Evolutionary conservation across 2,797 vertebrate species (phyloP), one percentile per base, ranked within the genome.

Genomic region (Acestrorhynchus altus): DNA sequence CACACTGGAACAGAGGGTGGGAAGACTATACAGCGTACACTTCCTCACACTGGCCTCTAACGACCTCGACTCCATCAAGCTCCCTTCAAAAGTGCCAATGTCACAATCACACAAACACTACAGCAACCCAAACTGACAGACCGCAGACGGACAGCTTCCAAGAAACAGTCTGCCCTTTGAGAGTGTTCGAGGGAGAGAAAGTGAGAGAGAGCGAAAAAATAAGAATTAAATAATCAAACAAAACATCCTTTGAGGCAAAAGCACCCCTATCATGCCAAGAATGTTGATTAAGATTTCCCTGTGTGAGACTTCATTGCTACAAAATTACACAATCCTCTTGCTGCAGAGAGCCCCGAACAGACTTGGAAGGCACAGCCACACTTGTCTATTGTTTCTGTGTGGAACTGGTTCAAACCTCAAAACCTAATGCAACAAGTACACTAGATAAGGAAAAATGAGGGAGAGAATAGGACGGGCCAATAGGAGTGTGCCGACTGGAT

Each of bases 201-300:
- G 70, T 67, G 49, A 44, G 44, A 5, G 39, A 20, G 40, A 52
- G 69, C 59, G 49, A 39, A 60, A 39, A 47, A 56, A n/a, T 13
- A 22, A 44, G 24, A 80, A 70, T 59, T 52, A 72, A 83, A 81
- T 79, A 81, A 86, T 83, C 71, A 78, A 83, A 83, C 79, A 85
- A 84, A 85, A 87, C 79, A 83, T 76, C 59, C 83, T 85, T 85
- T 85, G 68, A 83, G 82, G 81, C 77, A 80, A 87, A 60, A 72
- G 76, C 54, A 52, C 60, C 79, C 60, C 51, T 74, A 76, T 72
- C 75, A 83, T 78, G 82, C 83, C 81, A 85, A 85, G 80, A 86
- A 88, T 84, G 85, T 76, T 86, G 86, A 85, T 86, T 83, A 85
- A 87, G 83, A 87, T 86, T 87, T 86, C 80, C 83, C 75, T 72